Evolutionary conservation across 2,888 invertebrate species (phyloP), one percentile per base, ranked within the genome.

Genomic region (Empis stercorea): DNA sequence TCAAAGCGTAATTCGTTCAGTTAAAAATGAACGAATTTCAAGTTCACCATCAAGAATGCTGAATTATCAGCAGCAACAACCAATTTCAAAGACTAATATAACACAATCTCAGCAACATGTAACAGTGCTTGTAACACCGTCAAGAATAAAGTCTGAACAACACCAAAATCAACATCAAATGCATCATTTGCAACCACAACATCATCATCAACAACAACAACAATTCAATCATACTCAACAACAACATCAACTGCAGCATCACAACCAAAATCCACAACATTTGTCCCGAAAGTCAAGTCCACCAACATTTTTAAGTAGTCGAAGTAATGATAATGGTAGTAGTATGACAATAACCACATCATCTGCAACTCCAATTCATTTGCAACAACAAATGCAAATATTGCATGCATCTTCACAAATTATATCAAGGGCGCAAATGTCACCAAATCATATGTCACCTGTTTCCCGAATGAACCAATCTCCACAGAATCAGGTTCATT

Each of bases 81-180:
- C 54, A 30, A 53, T 53, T 34, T 52, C 60, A 50, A 59, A 60
- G 56, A 57, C 56, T 40, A 40, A 20, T 40, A 48, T 56, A 45
- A 56, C 59, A 43, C 61, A 59, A 56, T 64, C 60, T 60, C 61
- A 65, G 43, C 64, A 65, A 43, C 69, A 69, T 56, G 70, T 69
- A 36, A 70, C 72, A 38, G 73, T 75, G 48, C 63, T 75, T 45
- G 71, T 73, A 51, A 73, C 74, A 46, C 74, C 75, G 20, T 66
- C 71, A 44, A 69, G 73, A 50, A 65, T 70, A 48, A 70, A 70
- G 57, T 62, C 64, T 51, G 70, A 67, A 59, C 64, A 62, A 39
- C 54, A 57, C 50, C 52, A 51, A 16, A 51, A 67, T 59, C 61
- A 51, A 36, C 54, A 61, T 48, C 56, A 60, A 38, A 61, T 27